Evolutionary conservation across 2,113 vertebrate species (phyloP).

Genomic region (Fregetta grallaria): DNA sequence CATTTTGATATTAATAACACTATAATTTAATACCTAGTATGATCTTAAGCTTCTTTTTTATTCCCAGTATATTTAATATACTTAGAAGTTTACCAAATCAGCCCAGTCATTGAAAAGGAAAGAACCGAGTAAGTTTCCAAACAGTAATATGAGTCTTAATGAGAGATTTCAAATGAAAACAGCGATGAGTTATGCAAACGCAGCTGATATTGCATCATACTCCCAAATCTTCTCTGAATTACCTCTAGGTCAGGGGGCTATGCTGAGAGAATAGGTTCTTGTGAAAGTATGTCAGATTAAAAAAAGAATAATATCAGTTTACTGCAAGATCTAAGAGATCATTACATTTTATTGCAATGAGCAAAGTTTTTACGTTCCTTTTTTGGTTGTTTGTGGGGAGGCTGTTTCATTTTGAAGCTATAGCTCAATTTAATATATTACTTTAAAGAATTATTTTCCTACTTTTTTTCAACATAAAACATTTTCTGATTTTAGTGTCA

Average conservation of each 20-base stretch:
- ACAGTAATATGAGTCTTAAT: constrained; percentile 84
- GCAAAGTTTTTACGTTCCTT: neutral
- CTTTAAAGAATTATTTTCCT: constrained; percentile 8
- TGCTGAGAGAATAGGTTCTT: constrained; percentile 55
- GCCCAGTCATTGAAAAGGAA: constrained; percentile 9
- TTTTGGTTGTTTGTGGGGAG: neutral
- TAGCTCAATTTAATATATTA: constrained; percentile 2
- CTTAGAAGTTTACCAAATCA: constrained; percentile 24
- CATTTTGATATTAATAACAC: neutral
- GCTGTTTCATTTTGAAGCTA: constrained; percentile 6
- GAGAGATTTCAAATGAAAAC: constrained; percentile 87
- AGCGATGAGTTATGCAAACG: constrained; percentile 84
- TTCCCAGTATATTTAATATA: neutral
- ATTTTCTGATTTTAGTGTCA: neutral
- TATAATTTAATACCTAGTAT: neutral
- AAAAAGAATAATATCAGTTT: constrained; percentile 69
- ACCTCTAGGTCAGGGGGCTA: constrained; percentile 84
- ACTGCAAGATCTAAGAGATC: constrained; percentile 54
- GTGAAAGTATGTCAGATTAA: constrained; percentile 49
- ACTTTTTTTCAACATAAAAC: constrained; percentile 7
- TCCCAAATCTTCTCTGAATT: constrained; percentile 91
- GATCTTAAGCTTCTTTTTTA: neutral
- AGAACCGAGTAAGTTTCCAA: constrained; percentile 59
- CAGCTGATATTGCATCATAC: constrained; percentile 90
- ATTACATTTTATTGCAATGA: constrained; percentile 60